These are phyloP conservation scores for Clusia tigrina DNA, from an alignment of 2,888 invertebrate species.

Conservation along the genomic window DNA sequence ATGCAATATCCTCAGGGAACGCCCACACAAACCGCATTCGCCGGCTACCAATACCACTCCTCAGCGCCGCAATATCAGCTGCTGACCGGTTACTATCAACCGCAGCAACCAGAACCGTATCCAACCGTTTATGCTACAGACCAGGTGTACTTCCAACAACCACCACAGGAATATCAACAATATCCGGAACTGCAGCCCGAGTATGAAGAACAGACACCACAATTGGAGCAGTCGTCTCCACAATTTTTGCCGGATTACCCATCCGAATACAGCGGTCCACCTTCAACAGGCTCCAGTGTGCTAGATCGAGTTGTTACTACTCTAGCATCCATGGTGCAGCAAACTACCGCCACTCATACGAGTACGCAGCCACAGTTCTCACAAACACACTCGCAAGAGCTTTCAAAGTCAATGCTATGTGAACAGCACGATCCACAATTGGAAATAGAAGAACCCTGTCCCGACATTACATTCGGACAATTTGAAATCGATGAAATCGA, in stretches of 20 bases:
- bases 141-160: slow-evolving; percentile 49
- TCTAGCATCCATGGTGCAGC: slow-evolving; percentile 48
- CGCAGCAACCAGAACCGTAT: slow-evolving; percentile 43
- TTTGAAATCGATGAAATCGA: slow-evolving; percentile 60
- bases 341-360: slow-evolving; percentile 34
- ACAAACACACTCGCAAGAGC: slow-evolving; percentile 18
- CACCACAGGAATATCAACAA: slow-evolving; percentile 28
- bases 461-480: slow-evolving; percentile 60
- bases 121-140: slow-evolving; percentile 47
- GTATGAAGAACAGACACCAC: slow-evolving; percentile 36
- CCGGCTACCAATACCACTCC: slow-evolving; percentile 50
- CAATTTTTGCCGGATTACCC: slow-evolving; percentile 33
- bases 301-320: slow-evolving; percentile 49
- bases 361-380: slow-evolving; percentile 45
- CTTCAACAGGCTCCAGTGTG: slow-evolving; percentile 41
- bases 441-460: slow-evolving; percentile 51
- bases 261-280: slow-evolving; percentile 25
- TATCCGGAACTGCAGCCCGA: slow-evolving; percentile 35
- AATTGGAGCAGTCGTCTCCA: slow-evolving; percentile 19
- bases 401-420: slow-evolving; percentile 23
- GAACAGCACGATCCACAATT: slow-evolving; percentile 47
- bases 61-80: slow-evolving; percentile 52
- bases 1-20: slow-evolving; percentile 52
- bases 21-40: slow-evolving; percentile 34
- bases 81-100: slow-evolving; percentile 54